Evolutionary conservation across 2,113 vertebrate genomes (phyloP).

Genomic region (Galeopterus variegatus): DNA sequence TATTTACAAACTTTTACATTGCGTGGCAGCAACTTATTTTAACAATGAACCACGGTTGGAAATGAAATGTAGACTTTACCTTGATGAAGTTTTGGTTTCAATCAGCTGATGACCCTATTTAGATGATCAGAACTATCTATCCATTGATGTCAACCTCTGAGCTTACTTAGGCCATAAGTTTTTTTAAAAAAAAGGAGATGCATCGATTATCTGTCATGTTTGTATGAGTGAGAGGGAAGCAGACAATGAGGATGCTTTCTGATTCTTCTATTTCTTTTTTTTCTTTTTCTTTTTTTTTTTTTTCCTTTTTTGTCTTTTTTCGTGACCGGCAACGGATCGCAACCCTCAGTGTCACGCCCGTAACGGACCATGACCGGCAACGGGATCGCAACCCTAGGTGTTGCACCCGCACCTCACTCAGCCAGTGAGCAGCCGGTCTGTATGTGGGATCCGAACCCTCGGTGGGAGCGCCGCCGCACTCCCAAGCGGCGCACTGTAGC

Average conservation of each 20-base stretch:
- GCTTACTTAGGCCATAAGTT: neutral
- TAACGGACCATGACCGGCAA: no score
- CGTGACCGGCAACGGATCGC: no score
- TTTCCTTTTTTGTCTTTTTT: no score
- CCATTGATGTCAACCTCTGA: neutral
- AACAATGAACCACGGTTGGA: neutral
- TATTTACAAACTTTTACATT: neutral
- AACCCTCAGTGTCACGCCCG: no score
- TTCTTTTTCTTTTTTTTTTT: no score
- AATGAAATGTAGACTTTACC: slow-evolving; percentile 18
- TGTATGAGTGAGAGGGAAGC: neutral
- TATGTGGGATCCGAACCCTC: no score
- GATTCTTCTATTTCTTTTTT: neutral
- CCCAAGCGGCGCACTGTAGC: no score
- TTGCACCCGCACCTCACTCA: no score
- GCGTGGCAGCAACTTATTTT: neutral
- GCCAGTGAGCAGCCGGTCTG: no score
- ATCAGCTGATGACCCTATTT: neutral
- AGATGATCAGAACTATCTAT: neutral
- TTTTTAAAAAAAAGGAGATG: neutral
- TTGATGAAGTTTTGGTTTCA: neutral
- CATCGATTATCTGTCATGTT: neutral
- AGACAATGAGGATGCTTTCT: neutral
- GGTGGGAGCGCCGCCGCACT: no score
- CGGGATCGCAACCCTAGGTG: no score